A percentile compares a stretch with the other conserved stretches of the same genome.
Conservation (phyloP, 2,797 vertebrate species). For the Chelmon rostratus region DNA sequence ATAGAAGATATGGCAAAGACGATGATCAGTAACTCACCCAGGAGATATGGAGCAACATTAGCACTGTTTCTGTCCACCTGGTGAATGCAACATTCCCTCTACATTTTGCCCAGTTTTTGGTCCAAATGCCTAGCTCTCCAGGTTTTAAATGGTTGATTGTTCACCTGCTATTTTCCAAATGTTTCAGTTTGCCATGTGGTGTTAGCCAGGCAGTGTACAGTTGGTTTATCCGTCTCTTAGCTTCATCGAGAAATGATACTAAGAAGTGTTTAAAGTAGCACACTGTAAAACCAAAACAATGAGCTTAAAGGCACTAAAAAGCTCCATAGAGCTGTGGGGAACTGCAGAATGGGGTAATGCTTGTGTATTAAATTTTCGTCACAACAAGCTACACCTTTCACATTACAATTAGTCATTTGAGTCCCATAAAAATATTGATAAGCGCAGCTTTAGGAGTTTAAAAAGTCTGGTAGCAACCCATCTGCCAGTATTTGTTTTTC, state of each 20-base stretch:
- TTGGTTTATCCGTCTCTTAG: too few species aligned
- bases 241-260: too few species aligned
- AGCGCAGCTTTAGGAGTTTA: background rate
- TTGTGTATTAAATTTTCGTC: background rate
- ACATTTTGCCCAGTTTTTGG: background rate
- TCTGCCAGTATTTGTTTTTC: background rate
- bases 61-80: background rate
- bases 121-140: background rate
- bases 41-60: background rate
- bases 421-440: background rate
- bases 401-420: background rate
- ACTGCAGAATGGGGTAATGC: background rate
- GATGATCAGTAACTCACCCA: background rate
- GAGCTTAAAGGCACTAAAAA: too few species aligned
- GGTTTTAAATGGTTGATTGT: background rate
- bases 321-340: too few species aligned
- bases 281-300: too few species aligned
- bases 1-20: background rate
- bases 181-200: background rate
- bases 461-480: background rate
- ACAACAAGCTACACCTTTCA: background rate
- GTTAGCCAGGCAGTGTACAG: too few species aligned
- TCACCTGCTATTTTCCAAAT: too few species aligned
- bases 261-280: too few species aligned
- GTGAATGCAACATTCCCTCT: background rate